Percentiles rank a stretch among this genome's conserved stretches.
These are phyloP conservation scores for Polyodon spathula DNA, from an alignment of 2,113 vertebrate genomes.

Conservation along the genomic window DNA sequence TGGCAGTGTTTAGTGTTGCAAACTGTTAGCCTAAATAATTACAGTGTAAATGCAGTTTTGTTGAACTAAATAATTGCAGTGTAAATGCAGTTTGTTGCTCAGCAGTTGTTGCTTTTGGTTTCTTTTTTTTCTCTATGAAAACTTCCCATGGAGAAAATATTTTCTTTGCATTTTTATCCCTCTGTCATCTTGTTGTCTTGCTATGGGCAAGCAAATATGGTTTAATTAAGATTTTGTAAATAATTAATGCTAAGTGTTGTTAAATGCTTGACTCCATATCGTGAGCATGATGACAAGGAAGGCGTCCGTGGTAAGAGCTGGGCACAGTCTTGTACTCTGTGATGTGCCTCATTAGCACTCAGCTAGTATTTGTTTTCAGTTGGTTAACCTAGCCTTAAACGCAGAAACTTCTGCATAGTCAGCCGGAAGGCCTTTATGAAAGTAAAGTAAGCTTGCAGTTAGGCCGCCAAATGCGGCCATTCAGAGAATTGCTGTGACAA, in stretches of 20 bases:
- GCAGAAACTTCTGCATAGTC: neutral
- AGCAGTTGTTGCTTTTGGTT: neutral
- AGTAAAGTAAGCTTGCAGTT: neutral
- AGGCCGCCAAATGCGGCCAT: neutral
- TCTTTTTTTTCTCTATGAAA: neutral
- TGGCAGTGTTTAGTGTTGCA: conserved; percentile 19
- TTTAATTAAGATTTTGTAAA: conserved; percentile 26
- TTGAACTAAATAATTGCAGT: conserved; percentile 24
- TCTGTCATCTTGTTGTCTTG: conserved; percentile 20
- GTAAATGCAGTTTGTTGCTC: conserved; percentile 23
- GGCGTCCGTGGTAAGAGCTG: neutral
- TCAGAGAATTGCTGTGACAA: conserved; percentile 15
- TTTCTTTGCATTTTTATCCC: conserved; percentile 23
- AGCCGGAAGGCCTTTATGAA: conserved; percentile 4
- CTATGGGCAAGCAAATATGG: conserved; percentile 23
- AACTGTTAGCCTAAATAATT: conserved; percentile 26
- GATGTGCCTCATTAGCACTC: neutral
- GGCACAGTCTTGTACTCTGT: neutral
- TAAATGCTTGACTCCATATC: conserved; percentile 12
- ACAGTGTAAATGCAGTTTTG: conserved; percentile 19
- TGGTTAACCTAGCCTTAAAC: conserved; percentile 12
- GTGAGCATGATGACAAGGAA: conserved; percentile 19
- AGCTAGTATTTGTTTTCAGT: neutral
- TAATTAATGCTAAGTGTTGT: conserved; percentile 24
- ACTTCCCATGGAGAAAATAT: conserved; percentile 20